Base-by-base conservation (phyloP, 2,888 invertebrate species). In the Clusia tigrina region DNA sequence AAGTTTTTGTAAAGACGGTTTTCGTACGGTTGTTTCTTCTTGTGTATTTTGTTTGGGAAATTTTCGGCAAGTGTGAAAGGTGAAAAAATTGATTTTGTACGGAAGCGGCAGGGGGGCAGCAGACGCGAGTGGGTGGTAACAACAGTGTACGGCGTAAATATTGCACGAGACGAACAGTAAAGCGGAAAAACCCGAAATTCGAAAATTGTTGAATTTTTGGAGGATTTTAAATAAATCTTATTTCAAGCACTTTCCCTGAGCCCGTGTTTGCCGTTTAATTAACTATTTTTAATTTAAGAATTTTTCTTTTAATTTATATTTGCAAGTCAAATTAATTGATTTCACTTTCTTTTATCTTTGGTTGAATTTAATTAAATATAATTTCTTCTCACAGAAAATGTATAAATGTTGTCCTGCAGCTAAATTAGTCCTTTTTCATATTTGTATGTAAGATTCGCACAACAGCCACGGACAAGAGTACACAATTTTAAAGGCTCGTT, bases 391-490 rank as follows among this genome's bases (percentile, higher is more conserved):
- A 10, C 56, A 10, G 20, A 51, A 51, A 56, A 25, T 54, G n/a
- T 12, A 25, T 52, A 54, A 63, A 65, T 69, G 67, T 67, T 67
- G 67, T 67, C 65, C 67, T 67, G 73, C 71, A 76, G 74, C 73
- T 70, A 73, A 26, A n/a, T 20, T 42, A 10, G 20, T 48, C 32
- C 22, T 58, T 51, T 58, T n/a, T 48, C 17, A n/a, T n/a, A n/a
- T 20, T 20, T 48, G 48, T 62, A 61, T 52, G 67, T 65, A 60
- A 71, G 67, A 67, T 69, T 63, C 67, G 37, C 38, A 52, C 37
- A 38, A 52, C 17, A 22, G 12, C n/a, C n/a, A 52, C 32, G 6
- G 54, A 37, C 12, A 2, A 54, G n/a, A n/a, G n/a, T n/a, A 24
- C 38, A 17, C 18, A 42, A 23, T 23, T 64, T 64, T 64, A 67